Evolutionary conservation across 2,888 invertebrate species (phyloP).

Genomic region (Drosophila birchii): DNA sequence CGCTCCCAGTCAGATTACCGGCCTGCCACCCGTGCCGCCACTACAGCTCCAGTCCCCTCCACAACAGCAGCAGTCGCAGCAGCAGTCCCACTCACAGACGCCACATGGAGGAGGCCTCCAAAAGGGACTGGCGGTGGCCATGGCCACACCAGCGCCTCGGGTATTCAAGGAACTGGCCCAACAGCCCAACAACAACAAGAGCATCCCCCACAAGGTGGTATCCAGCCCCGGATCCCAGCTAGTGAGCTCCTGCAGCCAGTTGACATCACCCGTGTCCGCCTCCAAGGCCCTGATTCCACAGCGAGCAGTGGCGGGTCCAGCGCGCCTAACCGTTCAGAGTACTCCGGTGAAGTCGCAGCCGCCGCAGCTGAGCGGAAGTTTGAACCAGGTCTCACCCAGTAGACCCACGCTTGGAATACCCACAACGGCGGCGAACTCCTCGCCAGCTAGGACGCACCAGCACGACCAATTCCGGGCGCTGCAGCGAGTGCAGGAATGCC

Average conservation of each 20-base stretch:
- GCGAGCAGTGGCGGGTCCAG: constrained; percentile 85
- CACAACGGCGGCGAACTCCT: constrained; percentile 31
- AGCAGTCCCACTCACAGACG: constrained; percentile 23
- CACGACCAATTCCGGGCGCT: constrained; percentile 83
- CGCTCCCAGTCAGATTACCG: constrained; percentile 64
- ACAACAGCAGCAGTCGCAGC: constrained; percentile 38
- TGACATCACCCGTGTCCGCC: constrained; percentile 41
- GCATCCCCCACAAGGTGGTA: constrained; percentile 33
- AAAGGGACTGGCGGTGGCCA: constrained; percentile 77
- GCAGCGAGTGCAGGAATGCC: constrained; percentile 89
- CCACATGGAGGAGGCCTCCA: constrained; percentile 51
- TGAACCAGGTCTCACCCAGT: constrained; percentile 65
- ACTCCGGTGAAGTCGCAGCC: constrained; percentile 88
- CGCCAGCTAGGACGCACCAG: constrained; percentile 81
- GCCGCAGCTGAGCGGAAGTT: constrained; percentile 86
- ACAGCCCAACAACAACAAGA: constrained; percentile 70
- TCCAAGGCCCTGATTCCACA: constrained; percentile 78
- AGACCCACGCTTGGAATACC: constrained; percentile 73
- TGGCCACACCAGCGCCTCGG: constrained; percentile 83
- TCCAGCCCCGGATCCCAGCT: constrained; percentile 30
- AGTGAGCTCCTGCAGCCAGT: constrained; percentile 27
- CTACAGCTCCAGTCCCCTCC: constrained; percentile 48
- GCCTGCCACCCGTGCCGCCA: constrained; percentile 63
- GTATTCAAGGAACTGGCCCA: constrained; percentile 84
- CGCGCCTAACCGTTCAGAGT: constrained; percentile 87